A percentile compares a stretch with the other conserved stretches of the same genome.
Evolutionary conservation across 2,113 vertebrate genomes (phyloP).

Genomic region (Synodontis membranacea): DNA sequence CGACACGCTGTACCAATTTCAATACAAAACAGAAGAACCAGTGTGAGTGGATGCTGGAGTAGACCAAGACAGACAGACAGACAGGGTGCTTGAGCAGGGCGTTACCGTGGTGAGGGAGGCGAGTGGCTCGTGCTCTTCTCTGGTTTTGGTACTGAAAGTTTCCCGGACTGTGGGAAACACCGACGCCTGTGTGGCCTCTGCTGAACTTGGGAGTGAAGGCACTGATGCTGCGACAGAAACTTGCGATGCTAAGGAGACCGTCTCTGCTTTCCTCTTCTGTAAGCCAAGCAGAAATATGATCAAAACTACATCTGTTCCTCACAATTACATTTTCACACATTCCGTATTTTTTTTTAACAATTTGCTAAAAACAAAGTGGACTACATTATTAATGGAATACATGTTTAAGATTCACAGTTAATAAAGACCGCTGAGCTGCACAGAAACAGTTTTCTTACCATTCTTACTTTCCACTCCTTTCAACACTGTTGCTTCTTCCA

Average conservation of each 20-base stretch:
- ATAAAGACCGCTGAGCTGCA: background rate
- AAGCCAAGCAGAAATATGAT: slow-evolving; percentile 48
- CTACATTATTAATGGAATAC: background rate
- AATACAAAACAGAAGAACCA: background rate
- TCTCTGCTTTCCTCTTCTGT: slow-evolving; percentile 89
- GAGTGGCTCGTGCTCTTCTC: slow-evolving; percentile 74
- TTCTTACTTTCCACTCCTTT: background rate
- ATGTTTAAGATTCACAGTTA: background rate
- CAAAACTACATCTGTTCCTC: background rate
- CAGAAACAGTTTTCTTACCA: background rate
- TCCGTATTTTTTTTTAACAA: background rate
- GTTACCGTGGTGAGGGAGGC: slow-evolving; percentile 70
- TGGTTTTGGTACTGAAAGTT: slow-evolving; percentile 68
- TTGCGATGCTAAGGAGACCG: slow-evolving; percentile 76
- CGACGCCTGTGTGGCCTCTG: slow-evolving; percentile 79
- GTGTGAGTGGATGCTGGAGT: background rate
- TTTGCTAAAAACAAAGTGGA: background rate
- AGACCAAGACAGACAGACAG: background rate
- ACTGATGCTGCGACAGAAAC: slow-evolving; percentile 78
- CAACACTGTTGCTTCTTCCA: background rate
- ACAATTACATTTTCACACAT: slow-evolving; percentile 1
- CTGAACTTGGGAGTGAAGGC: slow-evolving; percentile 71
- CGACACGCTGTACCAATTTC: background rate
- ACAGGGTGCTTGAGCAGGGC: background rate
- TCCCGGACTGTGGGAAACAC: slow-evolving; percentile 80